Evolutionary conservation across 2,888 invertebrate genomes (phyloP).

Genomic region (Allophyes oxyacanthae): DNA sequence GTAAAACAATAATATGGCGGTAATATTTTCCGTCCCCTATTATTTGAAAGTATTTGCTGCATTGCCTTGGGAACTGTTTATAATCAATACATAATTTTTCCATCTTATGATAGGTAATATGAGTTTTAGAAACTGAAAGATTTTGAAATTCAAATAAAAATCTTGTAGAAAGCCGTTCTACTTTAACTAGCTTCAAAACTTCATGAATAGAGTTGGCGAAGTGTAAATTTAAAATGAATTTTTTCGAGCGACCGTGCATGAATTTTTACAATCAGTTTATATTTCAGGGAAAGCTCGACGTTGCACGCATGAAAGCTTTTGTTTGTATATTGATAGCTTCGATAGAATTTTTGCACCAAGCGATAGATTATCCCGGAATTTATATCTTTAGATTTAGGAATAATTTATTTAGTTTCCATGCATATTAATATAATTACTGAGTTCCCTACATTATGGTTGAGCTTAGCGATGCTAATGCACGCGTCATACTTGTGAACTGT

Average conservation of each 20-base stretch:
- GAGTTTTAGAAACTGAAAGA: too few relatives aligned
- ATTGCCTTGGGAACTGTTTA: too few relatives aligned
- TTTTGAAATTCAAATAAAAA: constrained; percentile 27
- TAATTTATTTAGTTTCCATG: too few relatives aligned
- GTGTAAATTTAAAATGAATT: constrained; percentile 38
- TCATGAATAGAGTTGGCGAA: constrained; percentile 45
- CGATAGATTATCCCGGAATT: constrained; percentile 8
- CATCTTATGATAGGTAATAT: too few relatives aligned
- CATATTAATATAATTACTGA: too few relatives aligned
- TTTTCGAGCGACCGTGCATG: constrained; percentile 31
- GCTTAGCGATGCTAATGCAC: too few relatives aligned
- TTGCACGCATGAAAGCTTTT: constrained; percentile 30
- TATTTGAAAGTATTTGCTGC: too few relatives aligned
- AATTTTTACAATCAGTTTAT: constrained; percentile 41
- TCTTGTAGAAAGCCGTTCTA: constrained; percentile 38
- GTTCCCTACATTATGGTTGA: too few relatives aligned
- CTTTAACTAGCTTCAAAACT: constrained; percentile 34
- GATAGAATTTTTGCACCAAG: constrained; percentile 8
- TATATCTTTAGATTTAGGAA: constrained; percentile 11
- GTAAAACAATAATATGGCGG: too few relatives aligned
- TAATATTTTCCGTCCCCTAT: too few relatives aligned
- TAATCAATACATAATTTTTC: too few relatives aligned
- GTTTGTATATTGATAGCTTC: constrained; percentile 32
- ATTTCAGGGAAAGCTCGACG: constrained; percentile 27
- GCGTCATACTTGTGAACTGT: too few relatives aligned